These are phyloP conservation scores for Pollenia angustigena DNA, from an alignment of 2,888 invertebrate genomes.

Conservation along the genomic window DNA sequence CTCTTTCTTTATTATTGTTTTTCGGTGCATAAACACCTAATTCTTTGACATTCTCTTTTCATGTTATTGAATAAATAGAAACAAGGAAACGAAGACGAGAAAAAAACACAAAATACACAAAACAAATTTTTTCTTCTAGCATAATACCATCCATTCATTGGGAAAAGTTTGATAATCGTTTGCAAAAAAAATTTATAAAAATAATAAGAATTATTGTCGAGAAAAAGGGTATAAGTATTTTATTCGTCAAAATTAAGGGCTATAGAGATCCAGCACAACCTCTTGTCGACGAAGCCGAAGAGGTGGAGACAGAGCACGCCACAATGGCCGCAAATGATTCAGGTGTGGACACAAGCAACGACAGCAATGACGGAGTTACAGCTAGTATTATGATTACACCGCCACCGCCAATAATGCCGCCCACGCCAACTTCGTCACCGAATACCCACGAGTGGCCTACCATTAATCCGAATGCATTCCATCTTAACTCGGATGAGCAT, in stretches of 20 bases:
- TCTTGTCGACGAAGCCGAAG: conserved; percentile 69
- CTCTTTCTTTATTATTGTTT: conserved; percentile 54
- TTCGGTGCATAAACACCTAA: conserved; percentile 53
- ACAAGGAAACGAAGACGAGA: conserved; percentile 73
- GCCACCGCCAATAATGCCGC: conserved; percentile 74
- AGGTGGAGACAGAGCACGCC: conserved; percentile 64
- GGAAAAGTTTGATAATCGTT: conserved; percentile 49
- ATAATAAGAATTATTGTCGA: conserved; percentile 2
- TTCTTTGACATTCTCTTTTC: conserved; percentile 61
- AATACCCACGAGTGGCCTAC: conserved; percentile 81
- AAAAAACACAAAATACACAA: conserved; percentile 76
- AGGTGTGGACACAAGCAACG: conserved; percentile 88
- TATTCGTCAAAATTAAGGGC: conserved; percentile 66
- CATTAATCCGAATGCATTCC: conserved; percentile 81
- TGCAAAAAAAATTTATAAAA: conserved; percentile 13
- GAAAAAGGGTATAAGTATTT: not conserved
- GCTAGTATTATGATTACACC: conserved; percentile 73
- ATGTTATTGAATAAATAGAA: conserved; percentile 73
- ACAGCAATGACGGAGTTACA: conserved; percentile 76
- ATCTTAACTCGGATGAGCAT: conserved; percentile 79
- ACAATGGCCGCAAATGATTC: conserved; percentile 85
- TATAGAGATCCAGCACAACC: conserved; percentile 66
- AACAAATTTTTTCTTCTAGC: conserved; percentile 72
- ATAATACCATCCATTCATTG: conserved; percentile 56
- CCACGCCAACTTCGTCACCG: conserved; percentile 74